phyloP scores from a whole-genome alignment of 1,140 invertebrate species.

The Triops longicaudatus region DNA sequence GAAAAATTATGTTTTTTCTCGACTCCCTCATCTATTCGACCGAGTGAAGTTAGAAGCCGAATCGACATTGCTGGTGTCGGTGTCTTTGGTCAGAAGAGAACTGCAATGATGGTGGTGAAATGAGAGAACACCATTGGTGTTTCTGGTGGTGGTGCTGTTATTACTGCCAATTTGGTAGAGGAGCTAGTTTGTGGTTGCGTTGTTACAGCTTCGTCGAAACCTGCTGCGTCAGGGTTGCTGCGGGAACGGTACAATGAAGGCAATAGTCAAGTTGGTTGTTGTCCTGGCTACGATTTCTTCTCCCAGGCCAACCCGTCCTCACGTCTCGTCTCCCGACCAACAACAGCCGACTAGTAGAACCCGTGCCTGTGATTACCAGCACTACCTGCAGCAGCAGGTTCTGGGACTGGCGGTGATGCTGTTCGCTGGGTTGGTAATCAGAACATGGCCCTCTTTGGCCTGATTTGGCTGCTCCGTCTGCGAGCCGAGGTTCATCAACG shows the following conservation, averaged over 20 bases:
- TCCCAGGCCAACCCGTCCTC: neutral
- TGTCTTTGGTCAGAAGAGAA: too few species aligned
- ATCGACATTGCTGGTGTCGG: too few species aligned
- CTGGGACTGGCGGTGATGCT: neutral
- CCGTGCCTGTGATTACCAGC: neutral
- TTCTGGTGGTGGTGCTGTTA: neutral
- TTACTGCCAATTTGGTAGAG: slow-evolving; percentile 7
- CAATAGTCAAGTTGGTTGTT: neutral
- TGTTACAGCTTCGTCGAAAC: neutral
- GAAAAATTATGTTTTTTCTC: too few species aligned
- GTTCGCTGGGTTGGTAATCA: slow-evolving; percentile 38
- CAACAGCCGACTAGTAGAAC: neutral
- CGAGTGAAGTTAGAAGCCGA: too few species aligned
- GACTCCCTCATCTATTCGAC: too few species aligned
- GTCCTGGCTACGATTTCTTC: slow-evolving; percentile 3
- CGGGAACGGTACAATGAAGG: slow-evolving; percentile 14
- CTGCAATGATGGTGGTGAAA: slow-evolving; percentile 2
- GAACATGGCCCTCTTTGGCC: slow-evolving; percentile 70
- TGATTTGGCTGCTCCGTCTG: slow-evolving; percentile 69
- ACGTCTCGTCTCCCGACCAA: neutral
- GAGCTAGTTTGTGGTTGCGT: neutral
- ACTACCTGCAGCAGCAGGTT: neutral
- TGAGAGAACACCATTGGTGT: neutral
- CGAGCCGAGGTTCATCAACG: slow-evolving; percentile 55
- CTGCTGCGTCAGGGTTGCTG: slow-evolving; percentile 13